Conservation (phyloP, 2,113 vertebrate species). For the Ailurus styani region DNA sequence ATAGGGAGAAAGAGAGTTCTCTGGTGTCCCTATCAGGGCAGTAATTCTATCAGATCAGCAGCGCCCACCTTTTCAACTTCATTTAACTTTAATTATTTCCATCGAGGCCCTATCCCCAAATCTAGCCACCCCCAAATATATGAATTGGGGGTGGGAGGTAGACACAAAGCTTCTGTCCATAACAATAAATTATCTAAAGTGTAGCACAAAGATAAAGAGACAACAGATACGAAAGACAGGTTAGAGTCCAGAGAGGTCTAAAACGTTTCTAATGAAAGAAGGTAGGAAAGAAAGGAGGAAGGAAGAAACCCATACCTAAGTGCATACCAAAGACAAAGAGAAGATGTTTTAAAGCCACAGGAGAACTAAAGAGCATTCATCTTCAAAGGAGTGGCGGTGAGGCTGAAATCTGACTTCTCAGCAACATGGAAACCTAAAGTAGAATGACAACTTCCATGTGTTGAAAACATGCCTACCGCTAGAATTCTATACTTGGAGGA, state of each 20-base stretch:
- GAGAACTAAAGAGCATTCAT: background rate
- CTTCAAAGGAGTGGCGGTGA: background rate
- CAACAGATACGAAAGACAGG: background rate
- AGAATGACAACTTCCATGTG: too few species aligned
- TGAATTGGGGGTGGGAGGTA: background rate
- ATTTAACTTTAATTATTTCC: background rate
- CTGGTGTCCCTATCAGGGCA: too few species aligned
- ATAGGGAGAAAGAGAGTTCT: background rate
- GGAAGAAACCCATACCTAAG: background rate
- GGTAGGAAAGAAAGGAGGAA: background rate
- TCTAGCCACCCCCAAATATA: background rate
- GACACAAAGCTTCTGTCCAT: background rate
- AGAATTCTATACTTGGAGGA: too few species aligned
- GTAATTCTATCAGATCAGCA: background rate
- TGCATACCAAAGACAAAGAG: background rate
- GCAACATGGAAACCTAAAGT: background rate
- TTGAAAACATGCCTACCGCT: background rate
- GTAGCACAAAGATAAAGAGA: background rate
- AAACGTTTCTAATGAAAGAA: background rate
- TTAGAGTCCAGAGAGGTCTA: background rate
- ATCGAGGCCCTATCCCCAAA: background rate
- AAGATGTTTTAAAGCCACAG: background rate
- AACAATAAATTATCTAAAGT: background rate
- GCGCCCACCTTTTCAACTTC: background rate
- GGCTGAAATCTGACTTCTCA: background rate